Base-by-base conservation (phyloP, 1,140 invertebrate genomes). In the Helicoverpa zea region DNA sequence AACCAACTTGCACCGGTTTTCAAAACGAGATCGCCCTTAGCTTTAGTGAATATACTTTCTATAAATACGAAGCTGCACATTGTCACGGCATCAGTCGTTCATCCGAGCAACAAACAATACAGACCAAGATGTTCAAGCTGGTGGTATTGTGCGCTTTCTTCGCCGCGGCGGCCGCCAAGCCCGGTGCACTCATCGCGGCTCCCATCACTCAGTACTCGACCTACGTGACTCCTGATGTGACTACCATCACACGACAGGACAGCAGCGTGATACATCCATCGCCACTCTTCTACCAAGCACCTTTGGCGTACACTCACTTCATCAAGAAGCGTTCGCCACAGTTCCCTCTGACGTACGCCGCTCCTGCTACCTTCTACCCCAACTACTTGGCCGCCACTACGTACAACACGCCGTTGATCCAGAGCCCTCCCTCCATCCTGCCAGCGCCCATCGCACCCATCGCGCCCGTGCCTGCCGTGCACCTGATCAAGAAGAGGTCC, bases 81-180 rank as follows among this genome's bases (percentile, higher is more conserved):
- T 86, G 83, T 79, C 63, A 70, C n/a, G 82, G 85, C 85, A 94
- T 94, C 93, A 94, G 92, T 94, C 85, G 88, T 89, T 85, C 76
- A 83, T 83, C 77, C 85, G 84, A 88, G 88, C 89, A 93, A 92
- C 91, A 91, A 72, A 72, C 68, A 72, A 72, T 54, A 68, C 90
- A 94, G 89, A 95, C 93, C 88, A 95, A 91, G 84, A 96, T 96
- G 95, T 96, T 93, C 91, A 96, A 95, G 89, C 90, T 96, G 94
- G 95, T 96, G 95, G 96, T 96, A 94, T 96, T 96, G 95, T 95
- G 91, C 83, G 93, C 94, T 88, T 86, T 96, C 83, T 81, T 96
- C 86, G 96, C 95, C 64, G 88, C 91, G 83, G 95, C 91, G 58
- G 87, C 87, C 59, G 95, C 95, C 74, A 87, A 93, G 79, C 94